Conservation (phyloP, 1,140 invertebrate genomes). For the Procambarus virginalis region DNA sequence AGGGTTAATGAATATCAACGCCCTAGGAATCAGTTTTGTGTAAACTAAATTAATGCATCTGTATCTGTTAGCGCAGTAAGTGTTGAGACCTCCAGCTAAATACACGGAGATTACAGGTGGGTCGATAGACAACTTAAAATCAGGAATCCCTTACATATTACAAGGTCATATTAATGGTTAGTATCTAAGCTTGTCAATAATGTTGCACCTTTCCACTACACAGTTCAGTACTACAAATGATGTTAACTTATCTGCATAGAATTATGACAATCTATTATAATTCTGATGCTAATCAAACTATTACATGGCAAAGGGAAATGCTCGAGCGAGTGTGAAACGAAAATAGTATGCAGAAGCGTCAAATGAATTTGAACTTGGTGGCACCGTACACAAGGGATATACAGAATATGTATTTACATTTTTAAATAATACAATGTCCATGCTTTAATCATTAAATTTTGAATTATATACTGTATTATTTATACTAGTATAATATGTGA, state of each 20-base stretch:
- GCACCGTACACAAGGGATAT: slow-evolving; percentile 53
- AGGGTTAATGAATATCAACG: too few species aligned
- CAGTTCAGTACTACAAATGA: neutral
- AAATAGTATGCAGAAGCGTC: slow-evolving; percentile 22
- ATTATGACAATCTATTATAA: neutral
- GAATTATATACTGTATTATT: neutral
- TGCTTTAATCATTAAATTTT: neutral
- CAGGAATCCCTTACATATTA: slow-evolving; percentile 19
- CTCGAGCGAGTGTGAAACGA: slow-evolving; percentile 18
- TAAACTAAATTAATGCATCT: neutral
- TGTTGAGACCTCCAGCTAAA: neutral
- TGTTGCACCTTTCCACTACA: neutral
- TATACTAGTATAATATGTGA: neutral
- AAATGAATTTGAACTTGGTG: slow-evolving; percentile 31
- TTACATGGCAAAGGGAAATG: slow-evolving; percentile 34
- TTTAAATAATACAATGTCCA: slow-evolving; percentile 42
- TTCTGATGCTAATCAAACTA: neutral
- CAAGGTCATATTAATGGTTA: slow-evolving; percentile 4
- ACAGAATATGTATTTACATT: slow-evolving; percentile 29
- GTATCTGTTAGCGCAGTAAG: neutral
- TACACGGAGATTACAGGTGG: slow-evolving; percentile 13
- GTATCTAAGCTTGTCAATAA: neutral
- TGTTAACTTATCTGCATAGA: neutral
- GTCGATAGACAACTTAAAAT: slow-evolving; percentile 25
- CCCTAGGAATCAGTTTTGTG: neutral